Base-by-base conservation (phyloP, 2,888 invertebrate genomes). In the Dastarcus helophoroides region DNA sequence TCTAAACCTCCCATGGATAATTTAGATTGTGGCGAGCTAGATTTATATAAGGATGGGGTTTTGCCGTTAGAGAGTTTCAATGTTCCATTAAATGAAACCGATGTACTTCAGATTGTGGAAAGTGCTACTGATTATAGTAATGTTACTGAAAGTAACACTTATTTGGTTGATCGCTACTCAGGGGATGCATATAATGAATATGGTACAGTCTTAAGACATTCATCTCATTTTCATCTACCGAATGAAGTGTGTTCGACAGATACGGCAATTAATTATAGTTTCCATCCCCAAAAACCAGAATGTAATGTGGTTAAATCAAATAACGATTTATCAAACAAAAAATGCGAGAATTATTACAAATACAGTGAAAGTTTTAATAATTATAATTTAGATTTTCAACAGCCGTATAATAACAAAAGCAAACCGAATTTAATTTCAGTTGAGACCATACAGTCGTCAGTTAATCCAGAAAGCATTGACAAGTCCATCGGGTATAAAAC, bases 31-130 rank as follows among this genome's bases (percentile, higher is more conserved):
- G 26, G 27, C 11, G 33, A 32, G 4, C 29, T 35, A 6, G 38
- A 37, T 32, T 32, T 39, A 13, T 36, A 38, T 24, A 38, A 38
- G 26, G 36, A 38, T 12, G 13, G 31, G 4, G 30, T 33, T 5
- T 28, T 42, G 19, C 40, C 34, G 3, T 28, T 40, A 9, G 38
- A 38, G 13, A 35, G 28, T 17, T 12, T 34, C 6, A 27, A 23
- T 27, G 27, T 27, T 19, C 21, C 34, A 9, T 32, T 39, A 3
- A 39, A 36, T 23, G 35, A 40, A 16, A 27, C 35, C 9, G 41
- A 42, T 26, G 30, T 42, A 15, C 27, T 39, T n/a, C 32, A 39
- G 7, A 36, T 39, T 10, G 41, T 41, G 7, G 37, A 38, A 10
- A 35, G 36, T 21, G 32, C 37, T 3, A 36, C 31, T 12, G 29